These are phyloP conservation scores for Anser brachyrhynchus DNA, from an alignment of 2,113 vertebrate species.

Conservation along the genomic window DNA sequence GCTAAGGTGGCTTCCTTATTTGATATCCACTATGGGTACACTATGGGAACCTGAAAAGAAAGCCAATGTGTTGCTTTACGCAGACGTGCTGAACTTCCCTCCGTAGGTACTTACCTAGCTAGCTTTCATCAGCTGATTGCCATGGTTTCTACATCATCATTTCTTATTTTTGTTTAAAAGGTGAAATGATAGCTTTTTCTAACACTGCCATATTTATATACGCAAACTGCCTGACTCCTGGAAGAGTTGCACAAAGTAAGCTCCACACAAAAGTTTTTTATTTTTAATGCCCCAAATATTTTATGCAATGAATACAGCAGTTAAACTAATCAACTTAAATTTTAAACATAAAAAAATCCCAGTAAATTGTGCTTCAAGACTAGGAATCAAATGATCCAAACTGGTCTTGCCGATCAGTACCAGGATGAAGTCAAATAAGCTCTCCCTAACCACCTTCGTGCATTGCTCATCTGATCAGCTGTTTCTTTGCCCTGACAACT, in stretches of 20 bases:
- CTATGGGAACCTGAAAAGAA: background rate
- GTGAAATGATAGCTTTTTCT: background rate
- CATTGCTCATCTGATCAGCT: background rate
- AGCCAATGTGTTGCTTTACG: fast-evolving
- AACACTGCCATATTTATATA: background rate
- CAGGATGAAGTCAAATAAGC: background rate
- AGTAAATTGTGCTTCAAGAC: background rate
- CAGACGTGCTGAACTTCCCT: background rate
- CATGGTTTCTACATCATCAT: background rate
- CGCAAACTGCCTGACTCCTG: background rate
- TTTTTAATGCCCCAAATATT: background rate
- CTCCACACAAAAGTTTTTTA: background rate
- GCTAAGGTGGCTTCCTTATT: background rate
- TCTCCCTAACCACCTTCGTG: background rate
- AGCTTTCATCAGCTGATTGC: background rate
- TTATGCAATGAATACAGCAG: background rate
- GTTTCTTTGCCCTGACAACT: background rate
- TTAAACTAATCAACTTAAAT: background rate
- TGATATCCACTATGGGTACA: fast-evolving
- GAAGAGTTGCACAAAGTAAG: background rate
- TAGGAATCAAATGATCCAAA: slow-evolving; percentile 9
- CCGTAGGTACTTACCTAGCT: background rate
- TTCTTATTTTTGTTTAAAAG: background rate
- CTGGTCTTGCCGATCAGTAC: background rate
- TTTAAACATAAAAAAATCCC: background rate